Evolutionary conservation across 2,888 invertebrate genomes (phyloP).

Genomic region (Philereme transversata): DNA sequence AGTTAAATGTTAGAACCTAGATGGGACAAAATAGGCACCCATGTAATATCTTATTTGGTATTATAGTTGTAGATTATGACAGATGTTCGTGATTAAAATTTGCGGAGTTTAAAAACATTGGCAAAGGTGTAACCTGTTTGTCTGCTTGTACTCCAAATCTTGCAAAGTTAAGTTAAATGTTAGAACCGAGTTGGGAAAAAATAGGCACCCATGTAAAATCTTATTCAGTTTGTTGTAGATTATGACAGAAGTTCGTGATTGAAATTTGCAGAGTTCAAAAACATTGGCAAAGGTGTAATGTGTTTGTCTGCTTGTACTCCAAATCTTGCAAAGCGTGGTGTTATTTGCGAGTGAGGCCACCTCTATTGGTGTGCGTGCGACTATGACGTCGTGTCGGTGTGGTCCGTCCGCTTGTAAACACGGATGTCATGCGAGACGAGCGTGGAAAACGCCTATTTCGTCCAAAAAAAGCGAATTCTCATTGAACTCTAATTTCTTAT

Average conservation of each 20-base stretch:
- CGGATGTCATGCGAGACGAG: slow-evolving; percentile 58
- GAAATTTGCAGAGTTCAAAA: slow-evolving; percentile 3
- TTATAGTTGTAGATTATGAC: background rate
- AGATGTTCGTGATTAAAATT: background rate
- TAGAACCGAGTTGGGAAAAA: no score
- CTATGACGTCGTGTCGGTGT: slow-evolving; percentile 74
- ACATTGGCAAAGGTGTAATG: slow-evolving; percentile 26
- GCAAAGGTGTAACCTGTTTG: slow-evolving; percentile 28
- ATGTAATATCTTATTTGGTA: no score
- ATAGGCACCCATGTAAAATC: no score
- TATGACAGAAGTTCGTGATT: background rate
- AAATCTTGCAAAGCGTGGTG: slow-evolving; percentile 37
- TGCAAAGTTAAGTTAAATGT: slow-evolving; percentile 14
- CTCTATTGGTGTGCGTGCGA: slow-evolving; percentile 59
- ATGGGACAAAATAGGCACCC: no score
- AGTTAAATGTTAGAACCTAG: no score
- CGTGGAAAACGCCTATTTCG: slow-evolving; percentile 48
- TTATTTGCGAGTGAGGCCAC: slow-evolving; percentile 76
- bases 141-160: slow-evolving; percentile 26
- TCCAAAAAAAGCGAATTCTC: slow-evolving; percentile 32
- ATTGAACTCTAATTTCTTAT: background rate
- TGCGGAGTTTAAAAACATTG: slow-evolving; percentile 8
- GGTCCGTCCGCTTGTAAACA: slow-evolving; percentile 65
- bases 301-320: slow-evolving; percentile 23
- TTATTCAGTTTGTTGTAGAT: background rate